A percentile compares a stretch with the other conserved stretches of the same genome.
Conservation (phyloP, 2,797 vertebrate species). For the Hemitrygon akajei region DNA sequence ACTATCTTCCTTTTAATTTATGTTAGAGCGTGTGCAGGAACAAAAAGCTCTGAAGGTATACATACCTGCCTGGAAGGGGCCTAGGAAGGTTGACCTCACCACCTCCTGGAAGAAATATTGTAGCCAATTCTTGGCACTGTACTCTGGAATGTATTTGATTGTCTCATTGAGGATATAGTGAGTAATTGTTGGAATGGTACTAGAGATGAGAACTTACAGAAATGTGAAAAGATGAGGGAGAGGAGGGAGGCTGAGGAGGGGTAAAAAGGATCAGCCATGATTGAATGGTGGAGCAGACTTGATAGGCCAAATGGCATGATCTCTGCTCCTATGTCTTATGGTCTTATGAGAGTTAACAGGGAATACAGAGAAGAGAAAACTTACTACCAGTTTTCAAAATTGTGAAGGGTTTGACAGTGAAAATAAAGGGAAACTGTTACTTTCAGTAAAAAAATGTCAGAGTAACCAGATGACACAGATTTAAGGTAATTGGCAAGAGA, state of each 20-base stretch:
- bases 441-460: not conserved
- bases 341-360: too few species aligned
- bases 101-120: not conserved
- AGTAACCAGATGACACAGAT: not conserved
- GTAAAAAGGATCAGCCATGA: too few species aligned
- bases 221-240: not conserved
- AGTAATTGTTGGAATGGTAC: not conserved
- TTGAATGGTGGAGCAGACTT: too few species aligned
- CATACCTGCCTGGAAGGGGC: too few species aligned
- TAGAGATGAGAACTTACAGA: not conserved
- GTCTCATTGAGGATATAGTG: not conserved
- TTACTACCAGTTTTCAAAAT: not conserved
- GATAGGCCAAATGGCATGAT: too few species aligned
- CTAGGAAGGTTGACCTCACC: too few species aligned
- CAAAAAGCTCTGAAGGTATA: not conserved
- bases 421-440: not conserved
- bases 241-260: too few species aligned
- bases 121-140: not conserved
- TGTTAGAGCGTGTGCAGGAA: not conserved
- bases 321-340: too few species aligned
- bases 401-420: not conserved
- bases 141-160: not conserved
- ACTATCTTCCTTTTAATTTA: too few species aligned
- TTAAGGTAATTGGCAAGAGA: not conserved
- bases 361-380: not conserved